Percentiles rank a stretch among this genome's conserved stretches.
Evolutionary conservation across 2,888 invertebrate genomes (phyloP).

Genomic region (Nephrotoma guestfalica): DNA sequence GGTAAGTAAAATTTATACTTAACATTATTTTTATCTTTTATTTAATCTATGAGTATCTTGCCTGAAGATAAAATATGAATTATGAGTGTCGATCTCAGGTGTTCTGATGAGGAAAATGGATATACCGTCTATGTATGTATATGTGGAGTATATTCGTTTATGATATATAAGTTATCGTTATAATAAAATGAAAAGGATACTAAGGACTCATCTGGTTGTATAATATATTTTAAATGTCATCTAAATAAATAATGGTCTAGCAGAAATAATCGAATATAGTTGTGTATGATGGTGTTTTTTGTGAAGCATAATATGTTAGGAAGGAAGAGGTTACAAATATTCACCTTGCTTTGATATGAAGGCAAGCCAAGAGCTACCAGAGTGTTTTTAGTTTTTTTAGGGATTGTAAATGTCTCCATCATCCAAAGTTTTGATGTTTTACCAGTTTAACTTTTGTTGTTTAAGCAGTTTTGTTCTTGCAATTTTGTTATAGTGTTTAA

Average conservation of each 20-base stretch:
- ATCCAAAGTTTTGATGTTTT: too few relatives aligned
- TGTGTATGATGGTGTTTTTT: too few relatives aligned
- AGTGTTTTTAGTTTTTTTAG: too few relatives aligned
- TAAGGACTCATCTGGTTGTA: background rate
- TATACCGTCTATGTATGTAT: background rate
- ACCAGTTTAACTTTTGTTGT: too few relatives aligned
- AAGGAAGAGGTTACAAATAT: too few relatives aligned
- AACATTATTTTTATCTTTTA: background rate
- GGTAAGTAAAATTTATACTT: slow-evolving; percentile 25
- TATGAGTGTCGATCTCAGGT: background rate
- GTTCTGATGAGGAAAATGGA: background rate
- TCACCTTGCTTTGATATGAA: too few relatives aligned
- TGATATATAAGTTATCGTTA: background rate
- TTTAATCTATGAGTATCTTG: background rate
- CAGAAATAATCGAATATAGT: background rate
- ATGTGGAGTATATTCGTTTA: background rate
- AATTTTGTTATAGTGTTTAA: too few relatives aligned
- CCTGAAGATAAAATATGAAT: background rate
- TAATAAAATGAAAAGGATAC: background rate
- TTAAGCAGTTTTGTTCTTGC: too few relatives aligned
- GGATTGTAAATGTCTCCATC: too few relatives aligned
- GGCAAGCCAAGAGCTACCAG: too few relatives aligned
- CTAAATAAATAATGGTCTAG: background rate
- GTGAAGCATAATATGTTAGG: too few relatives aligned
- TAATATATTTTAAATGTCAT: background rate